phyloP scores from a whole-genome alignment of 2,113 vertebrate genomes.

The Bubalus kerabau region DNA sequence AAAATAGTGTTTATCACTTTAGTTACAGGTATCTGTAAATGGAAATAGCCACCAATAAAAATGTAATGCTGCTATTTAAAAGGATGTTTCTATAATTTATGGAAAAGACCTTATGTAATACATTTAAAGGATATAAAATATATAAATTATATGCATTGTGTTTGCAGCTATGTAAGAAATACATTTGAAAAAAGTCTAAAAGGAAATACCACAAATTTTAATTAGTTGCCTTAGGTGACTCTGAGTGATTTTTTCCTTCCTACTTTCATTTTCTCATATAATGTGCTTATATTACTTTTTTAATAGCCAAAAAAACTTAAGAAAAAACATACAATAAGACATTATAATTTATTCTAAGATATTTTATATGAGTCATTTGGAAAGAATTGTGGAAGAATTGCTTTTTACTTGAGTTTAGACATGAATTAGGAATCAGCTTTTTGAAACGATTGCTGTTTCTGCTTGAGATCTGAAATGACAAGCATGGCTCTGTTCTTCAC shows the following conservation, averaged over 20 bases:
- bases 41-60: not conserved
- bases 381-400: slow-evolving; percentile 13
- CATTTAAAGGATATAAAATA: not conserved
- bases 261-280: slow-evolving; percentile 14
- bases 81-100: not conserved
- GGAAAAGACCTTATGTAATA: not conserved
- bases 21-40: not conserved
- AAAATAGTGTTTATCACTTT: not conserved
- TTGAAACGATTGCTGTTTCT: not conserved
- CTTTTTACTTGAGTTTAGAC: slow-evolving; percentile 41
- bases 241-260: not conserved
- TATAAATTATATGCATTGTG: not conserved
- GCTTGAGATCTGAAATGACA: slow-evolving; percentile 10
- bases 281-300: not conserved
- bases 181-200: not conserved
- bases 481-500: not conserved
- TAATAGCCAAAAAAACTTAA: not conserved
- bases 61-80: not conserved
- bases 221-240: not conserved
- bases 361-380: slow-evolving; percentile 16
- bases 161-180: slow-evolving; percentile 25
- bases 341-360: slow-evolving; percentile 26
- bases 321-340: not conserved
- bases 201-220: not conserved
- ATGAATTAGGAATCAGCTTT: not conserved